These are phyloP conservation scores for Callyntrura guangdongensis DNA, from an alignment of 2,888 invertebrate species.

Conservation along the genomic window DNA sequence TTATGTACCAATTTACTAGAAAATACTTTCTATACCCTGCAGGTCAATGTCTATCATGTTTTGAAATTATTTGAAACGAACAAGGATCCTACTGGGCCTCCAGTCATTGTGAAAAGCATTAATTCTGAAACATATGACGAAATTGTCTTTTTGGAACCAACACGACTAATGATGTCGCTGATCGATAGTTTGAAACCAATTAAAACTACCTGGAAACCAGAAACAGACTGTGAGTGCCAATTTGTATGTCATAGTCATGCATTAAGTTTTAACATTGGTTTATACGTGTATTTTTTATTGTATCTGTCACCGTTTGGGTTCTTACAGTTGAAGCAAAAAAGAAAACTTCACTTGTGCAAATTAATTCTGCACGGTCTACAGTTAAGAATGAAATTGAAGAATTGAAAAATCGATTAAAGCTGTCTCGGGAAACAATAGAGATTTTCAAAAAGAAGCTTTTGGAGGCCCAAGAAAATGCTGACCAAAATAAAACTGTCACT, in stretches of 20 bases:
- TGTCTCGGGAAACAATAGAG: conserved; percentile 94
- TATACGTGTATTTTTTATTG: too few species aligned
- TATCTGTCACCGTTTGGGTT: too few species aligned
- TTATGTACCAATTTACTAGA: too few species aligned
- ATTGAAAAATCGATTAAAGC: conserved; percentile 93
- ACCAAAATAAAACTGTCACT: neutral
- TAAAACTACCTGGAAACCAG: conserved; percentile 91
- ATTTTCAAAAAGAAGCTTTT: conserved; percentile 86
- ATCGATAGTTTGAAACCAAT: conserved; percentile 92
- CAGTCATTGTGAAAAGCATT: conserved; percentile 88
- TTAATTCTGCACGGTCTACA: conserved; percentile 92
- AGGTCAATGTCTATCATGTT: conserved; percentile 98
- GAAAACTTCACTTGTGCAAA: conserved; percentile 91
- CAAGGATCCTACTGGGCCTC: conserved; percentile 85
- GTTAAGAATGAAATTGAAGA: conserved; percentile 93
- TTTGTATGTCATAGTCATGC: too few species aligned
- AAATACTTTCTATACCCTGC: conserved; percentile 86
- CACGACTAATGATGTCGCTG: conserved; percentile 95
- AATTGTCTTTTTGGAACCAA: conserved; percentile 97
- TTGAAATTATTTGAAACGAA: conserved; percentile 95
- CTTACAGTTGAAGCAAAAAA: conserved; percentile 95
- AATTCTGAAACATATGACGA: conserved; percentile 98
- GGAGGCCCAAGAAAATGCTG: conserved; percentile 73
- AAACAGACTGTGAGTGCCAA: conserved; percentile 91
- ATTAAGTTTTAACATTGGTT: too few species aligned